Percentiles rank a stretch among this genome's conserved stretches.
Evolutionary conservation across 2,113 vertebrate genomes (phyloP).

Genomic region (Bagarius yarrelli): DNA sequence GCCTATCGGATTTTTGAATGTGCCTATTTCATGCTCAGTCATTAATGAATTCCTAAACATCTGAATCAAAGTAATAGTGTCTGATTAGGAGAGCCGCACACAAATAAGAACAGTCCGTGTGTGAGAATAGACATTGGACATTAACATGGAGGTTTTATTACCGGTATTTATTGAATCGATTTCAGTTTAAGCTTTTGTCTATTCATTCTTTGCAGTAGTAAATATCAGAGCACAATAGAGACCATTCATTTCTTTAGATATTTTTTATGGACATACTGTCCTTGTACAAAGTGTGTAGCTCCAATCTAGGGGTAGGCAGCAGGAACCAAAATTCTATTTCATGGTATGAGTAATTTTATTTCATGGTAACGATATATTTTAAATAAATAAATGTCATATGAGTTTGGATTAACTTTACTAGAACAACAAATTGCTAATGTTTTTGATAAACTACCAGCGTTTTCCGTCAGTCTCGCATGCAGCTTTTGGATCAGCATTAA

Average conservation of each 20-base stretch:
- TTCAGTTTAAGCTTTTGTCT: too few species aligned
- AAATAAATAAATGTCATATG: too few species aligned
- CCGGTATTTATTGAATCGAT: background rate
- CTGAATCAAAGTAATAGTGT: background rate
- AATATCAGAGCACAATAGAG: background rate
- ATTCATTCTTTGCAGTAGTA: background rate
- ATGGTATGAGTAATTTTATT: too few species aligned
- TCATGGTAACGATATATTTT: too few species aligned
- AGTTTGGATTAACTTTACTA: too few species aligned
- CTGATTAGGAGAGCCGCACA: background rate
- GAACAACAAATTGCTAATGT: too few species aligned
- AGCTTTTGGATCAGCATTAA: too few species aligned
- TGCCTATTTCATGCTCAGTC: background rate
- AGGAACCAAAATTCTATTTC: too few species aligned
- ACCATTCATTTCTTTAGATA: background rate
- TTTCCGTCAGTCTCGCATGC: too few species aligned
- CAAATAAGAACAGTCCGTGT: background rate
- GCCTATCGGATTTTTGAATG: constrained; percentile 6
- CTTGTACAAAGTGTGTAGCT: too few species aligned
- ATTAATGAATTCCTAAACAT: constrained; percentile 8
- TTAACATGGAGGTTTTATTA: background rate
- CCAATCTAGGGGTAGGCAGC: too few species aligned
- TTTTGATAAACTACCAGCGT: too few species aligned
- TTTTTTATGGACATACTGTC: background rate
- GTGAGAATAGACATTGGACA: background rate